Evolutionary conservation across 2,113 vertebrate species (phyloP), one percentile per base, ranked within the genome.

Genomic region (Camelus dromedarius): DNA sequence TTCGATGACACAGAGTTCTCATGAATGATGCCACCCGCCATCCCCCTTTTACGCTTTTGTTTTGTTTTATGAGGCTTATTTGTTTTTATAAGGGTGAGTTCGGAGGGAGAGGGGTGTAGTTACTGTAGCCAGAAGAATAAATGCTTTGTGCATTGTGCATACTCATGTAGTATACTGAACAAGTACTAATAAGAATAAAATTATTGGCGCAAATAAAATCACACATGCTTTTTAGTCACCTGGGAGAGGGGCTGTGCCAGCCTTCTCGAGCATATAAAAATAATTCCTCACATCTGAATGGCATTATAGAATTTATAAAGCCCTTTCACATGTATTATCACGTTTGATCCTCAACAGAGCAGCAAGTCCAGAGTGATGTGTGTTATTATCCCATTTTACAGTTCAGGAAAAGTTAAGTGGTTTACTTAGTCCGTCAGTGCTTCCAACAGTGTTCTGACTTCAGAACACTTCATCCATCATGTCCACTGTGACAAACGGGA

Each of bases 161-260:
- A 16, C 60, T 64, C 48, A 19, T 60, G 83, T 72, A 92, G 96
- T 96, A 90, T 88, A 97, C 95, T 87, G 96, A 97, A 92, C 70
- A 75, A 88, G 96, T 96, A 96, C 96, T 97, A 98, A 98, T 97
- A 97, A 96, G 98, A 98, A 96, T 97, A 93, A 98, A 98, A 98
- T 98, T 96, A 98, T 97, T 96, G 97, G 80, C 81, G 87, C 96
- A 96, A 98, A 98, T 97, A 97, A 98, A 98, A 97, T 96, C 97
- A 82, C 97, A 97, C 96, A 69, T 81, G 95, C 98, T 96, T 95
- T 97, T 92, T 93, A 97, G 97, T 97, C 95, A 97, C 96, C 96
- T 97, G 97, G 97, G 96, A 98, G 64, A 93, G n/a, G n/a, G 77
- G 70, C 87, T 58, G 4, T 83, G 96, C 95, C 96, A 91, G 84